Evolutionary conservation across 2,888 invertebrate species (phyloP), one percentile per base, ranked within the genome.

Genomic region (Pegoplata infirma): DNA sequence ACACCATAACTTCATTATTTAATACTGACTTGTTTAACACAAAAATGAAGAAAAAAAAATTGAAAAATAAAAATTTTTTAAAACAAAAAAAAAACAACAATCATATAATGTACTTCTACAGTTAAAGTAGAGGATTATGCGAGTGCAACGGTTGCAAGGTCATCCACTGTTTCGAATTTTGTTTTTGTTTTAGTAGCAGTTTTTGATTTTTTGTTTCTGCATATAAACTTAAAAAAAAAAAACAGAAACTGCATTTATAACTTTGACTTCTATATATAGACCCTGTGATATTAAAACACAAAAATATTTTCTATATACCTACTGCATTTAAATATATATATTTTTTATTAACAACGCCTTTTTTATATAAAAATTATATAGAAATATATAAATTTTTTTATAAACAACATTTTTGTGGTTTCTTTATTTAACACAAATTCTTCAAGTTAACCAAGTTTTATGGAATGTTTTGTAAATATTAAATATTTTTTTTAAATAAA

Each of bases 111-210:
- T 64, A 56, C 56, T 63, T n/a, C 63, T 44, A 69, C 56, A 63
- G 59, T 63, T 69, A 69, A 74, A 63, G 56, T 68, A 67, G 73
- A 71, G 67, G 74, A 69, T 73, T 64, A 28, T 69, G 76, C 74
- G 69, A 75, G 80, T 83, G 85, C 86, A 88, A 87, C 84, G 84
- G 86, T 87, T 88, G 88, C 88, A 88, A 88, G 88, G 88, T 88
- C 88, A 87, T 85, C 88, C 84, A 83, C 83, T 86, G 83, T 79
- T 80, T 76, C 63, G 49, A 23, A 47, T 49, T 47, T 67, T n/a
- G n/a, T n/a, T n/a, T n/a, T n/a, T n/a, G n/a, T n/a, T n/a, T n/a
- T n/a, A 28, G 55, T 55, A 32, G 32, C 3, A 32, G 10, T 69
- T 53, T 40, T 53, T 49, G n/a, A n/a, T n/a, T n/a, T n/a, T n/a